Evolutionary conservation across 2,888 invertebrate genomes (phyloP).

Genomic region (Lepeophtheirus nordmannii): DNA sequence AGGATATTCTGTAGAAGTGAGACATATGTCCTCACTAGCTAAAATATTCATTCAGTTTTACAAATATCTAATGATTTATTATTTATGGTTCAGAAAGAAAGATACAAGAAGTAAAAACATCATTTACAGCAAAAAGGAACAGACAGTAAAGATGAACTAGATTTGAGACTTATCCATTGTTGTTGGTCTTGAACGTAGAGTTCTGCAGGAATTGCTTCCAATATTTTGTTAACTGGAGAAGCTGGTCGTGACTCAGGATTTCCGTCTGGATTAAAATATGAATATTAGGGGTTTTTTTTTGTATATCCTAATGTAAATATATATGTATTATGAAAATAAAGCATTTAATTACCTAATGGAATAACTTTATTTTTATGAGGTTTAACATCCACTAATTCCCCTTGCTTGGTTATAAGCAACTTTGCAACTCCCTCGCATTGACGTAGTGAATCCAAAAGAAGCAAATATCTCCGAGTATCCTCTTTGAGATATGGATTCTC

Average conservation of each 20-base stretch:
- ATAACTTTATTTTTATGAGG: slow-evolving; percentile 28
- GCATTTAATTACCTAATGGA: slow-evolving; percentile 25
- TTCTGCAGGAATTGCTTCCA: slow-evolving; percentile 62
- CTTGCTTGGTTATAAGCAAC: slow-evolving; percentile 58
- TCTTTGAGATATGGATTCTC: slow-evolving; percentile 9
- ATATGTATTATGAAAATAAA: not conserved
- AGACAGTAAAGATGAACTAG: slow-evolving; percentile 4
- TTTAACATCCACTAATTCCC: slow-evolving; percentile 59
- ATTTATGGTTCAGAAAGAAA: not conserved
- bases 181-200: slow-evolving; percentile 86
- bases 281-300: not conserved
- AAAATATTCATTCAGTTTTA: not conserved
- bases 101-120: not conserved
- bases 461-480: slow-evolving; percentile 29
- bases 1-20: not conserved
- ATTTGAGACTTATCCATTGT: slow-evolving; percentile 57
- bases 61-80: not conserved
- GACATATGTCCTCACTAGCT: not conserved
- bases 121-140: slow-evolving; percentile 22
- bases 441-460: slow-evolving; percentile 42
- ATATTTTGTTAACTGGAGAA: slow-evolving; percentile 9
- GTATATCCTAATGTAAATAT: not conserved
- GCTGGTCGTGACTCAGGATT: slow-evolving; percentile 25
- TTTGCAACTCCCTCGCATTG: slow-evolving; percentile 73
- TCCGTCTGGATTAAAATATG: slow-evolving; percentile 24